These are phyloP conservation scores for Mya arenaria DNA, from an alignment of 1,140 invertebrate genomes.

Conservation along the genomic window DNA sequence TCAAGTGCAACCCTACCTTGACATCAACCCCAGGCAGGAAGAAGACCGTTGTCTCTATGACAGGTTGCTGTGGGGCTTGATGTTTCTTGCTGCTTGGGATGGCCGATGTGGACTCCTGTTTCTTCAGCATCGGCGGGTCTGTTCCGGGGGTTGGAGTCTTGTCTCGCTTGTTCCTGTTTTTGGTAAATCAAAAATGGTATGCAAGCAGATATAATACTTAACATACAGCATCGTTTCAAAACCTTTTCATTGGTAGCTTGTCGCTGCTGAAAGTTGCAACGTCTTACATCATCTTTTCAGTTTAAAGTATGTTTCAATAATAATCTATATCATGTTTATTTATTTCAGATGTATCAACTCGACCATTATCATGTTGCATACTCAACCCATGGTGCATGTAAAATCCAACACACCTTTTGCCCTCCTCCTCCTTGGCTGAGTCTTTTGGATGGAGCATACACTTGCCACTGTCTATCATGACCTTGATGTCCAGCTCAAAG, in stretches of 20 bases:
- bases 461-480: constrained; percentile 97
- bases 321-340: too few species aligned
- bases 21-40: constrained; percentile 97
- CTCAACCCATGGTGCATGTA: too few species aligned
- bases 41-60: constrained; percentile 89
- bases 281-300: background rate
- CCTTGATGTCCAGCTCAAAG: constrained; percentile 97
- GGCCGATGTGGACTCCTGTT: constrained; percentile 56
- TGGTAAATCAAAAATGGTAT: background rate
- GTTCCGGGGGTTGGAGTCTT: constrained; percentile 57
- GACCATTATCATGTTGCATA: too few species aligned
- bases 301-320: too few species aligned
- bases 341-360: too few species aligned
- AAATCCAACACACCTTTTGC: too few species aligned
- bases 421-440: constrained; percentile 74
- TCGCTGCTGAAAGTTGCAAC: background rate
- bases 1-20: constrained; percentile 84
- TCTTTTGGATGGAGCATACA: constrained; percentile 98
- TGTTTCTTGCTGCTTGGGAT: constrained; percentile 56
- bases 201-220: too few species aligned
- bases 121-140: constrained; percentile 54
- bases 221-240: too few species aligned
- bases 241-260: too few species aligned
- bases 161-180: constrained; percentile 65
- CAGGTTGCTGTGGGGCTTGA: constrained; percentile 50